Evolutionary conservation across 2,113 vertebrate genomes (phyloP).

Genomic region (Nycticebus coucang): DNA sequence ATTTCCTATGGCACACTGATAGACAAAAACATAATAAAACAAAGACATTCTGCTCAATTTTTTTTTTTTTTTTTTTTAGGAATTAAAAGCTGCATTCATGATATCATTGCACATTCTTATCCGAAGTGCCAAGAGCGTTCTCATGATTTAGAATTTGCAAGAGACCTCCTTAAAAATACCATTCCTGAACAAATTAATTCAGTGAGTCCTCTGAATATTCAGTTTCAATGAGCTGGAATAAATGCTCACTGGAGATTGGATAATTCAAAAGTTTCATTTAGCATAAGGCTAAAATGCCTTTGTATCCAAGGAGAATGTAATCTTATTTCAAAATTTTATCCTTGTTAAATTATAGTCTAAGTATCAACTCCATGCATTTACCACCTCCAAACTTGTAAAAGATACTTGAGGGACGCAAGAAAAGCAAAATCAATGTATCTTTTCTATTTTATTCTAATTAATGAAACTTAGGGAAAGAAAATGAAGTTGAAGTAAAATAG

Average conservation of each 20-base stretch:
- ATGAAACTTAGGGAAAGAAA: neutral
- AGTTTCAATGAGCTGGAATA: constrained; percentile 64
- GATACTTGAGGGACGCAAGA: neutral
- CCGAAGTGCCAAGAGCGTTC: neutral
- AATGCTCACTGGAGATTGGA: constrained; percentile 42
- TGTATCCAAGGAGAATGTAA: constrained; percentile 28
- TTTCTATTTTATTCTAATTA: neutral
- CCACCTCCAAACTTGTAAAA: neutral
- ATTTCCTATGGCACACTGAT: neutral
- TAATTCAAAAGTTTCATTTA: constrained; percentile 39
- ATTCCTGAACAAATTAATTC: constrained; percentile 53
- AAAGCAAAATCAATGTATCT: neutral
- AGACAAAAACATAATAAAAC: neutral
- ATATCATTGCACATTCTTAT: neutral
- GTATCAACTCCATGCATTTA: neutral
- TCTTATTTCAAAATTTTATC: constrained; percentile 51
- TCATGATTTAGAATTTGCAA: constrained; percentile 48
- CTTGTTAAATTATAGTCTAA: constrained; percentile 41
- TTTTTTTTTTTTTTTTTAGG: neutral
- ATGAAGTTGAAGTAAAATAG: neutral
- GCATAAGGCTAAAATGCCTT: constrained; percentile 32
- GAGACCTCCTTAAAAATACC: constrained; percentile 37
- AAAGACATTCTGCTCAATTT: neutral
- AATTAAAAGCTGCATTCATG: neutral
- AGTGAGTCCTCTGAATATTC: constrained; percentile 15